Percentiles rank a stretch among this genome's conserved stretches.
Evolutionary conservation across 2,797 vertebrate genomes (phyloP).

Genomic region (Amblyopsis hoosieri): DNA sequence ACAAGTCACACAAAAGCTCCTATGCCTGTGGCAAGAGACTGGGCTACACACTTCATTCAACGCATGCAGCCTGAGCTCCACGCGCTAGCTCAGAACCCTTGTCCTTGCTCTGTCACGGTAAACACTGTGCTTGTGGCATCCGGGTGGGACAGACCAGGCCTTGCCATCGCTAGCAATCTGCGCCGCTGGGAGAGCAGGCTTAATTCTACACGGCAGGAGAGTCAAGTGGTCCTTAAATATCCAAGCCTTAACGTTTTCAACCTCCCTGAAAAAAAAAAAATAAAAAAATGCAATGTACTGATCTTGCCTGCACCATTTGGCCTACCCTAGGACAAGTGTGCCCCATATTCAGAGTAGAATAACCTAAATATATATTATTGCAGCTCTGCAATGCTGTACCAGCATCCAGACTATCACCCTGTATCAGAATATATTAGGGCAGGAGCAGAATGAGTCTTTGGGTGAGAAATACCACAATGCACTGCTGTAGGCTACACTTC

Average conservation of each 20-base stretch:
- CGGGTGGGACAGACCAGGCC: background rate
- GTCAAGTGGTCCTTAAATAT: slow-evolving; percentile 8
- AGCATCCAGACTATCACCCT: background rate
- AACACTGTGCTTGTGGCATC: background rate
- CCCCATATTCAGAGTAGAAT: too few relatives aligned
- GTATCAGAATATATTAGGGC: too few relatives aligned
- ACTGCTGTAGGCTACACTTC: slow-evolving; percentile 19
- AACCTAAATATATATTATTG: too few relatives aligned
- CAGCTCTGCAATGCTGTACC: background rate
- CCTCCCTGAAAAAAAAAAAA: too few relatives aligned
- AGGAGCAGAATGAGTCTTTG: too few relatives aligned
- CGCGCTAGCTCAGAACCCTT: slow-evolving; percentile 1
- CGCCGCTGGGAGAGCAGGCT: background rate
- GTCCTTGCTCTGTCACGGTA: background rate
- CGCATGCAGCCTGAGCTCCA: slow-evolving; percentile 18
- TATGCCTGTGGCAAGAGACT: background rate
- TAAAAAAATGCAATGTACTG: too few relatives aligned
- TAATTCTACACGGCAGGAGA: background rate
- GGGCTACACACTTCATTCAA: too few relatives aligned
- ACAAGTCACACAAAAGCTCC: slow-evolving; percentile 2
- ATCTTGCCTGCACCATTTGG: too few relatives aligned
- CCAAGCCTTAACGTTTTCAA: too few relatives aligned
- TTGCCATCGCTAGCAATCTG: background rate
- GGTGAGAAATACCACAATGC: background rate
- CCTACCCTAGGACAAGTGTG: too few relatives aligned